Conservation (phyloP, 2,113 vertebrate species). For the Perca schrenkii region DNA sequence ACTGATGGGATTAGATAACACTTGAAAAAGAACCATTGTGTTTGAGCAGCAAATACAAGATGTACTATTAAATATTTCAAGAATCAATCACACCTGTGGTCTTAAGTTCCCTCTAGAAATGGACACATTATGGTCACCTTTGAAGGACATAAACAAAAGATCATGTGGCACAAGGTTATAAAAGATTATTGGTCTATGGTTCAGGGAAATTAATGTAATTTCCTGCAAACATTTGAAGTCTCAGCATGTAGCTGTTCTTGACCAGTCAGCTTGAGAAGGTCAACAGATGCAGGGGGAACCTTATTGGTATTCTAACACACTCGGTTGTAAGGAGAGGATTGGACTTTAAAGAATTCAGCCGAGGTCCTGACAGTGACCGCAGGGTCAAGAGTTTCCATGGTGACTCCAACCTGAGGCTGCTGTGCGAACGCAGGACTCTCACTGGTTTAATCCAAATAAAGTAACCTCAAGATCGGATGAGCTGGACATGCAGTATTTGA, state of each 20-base stretch:
- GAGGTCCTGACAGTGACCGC: constrained; percentile 49
- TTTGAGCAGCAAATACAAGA: constrained; percentile 7
- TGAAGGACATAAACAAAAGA: constrained; percentile 1
- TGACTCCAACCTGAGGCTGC: neutral
- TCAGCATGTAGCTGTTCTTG: constrained; percentile 34
- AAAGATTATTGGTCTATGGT: constrained; percentile 31
- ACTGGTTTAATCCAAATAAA: constrained; percentile 1
- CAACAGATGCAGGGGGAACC: constrained; percentile 39
- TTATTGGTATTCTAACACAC: constrained; percentile 57
- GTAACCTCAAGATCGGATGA: neutral
- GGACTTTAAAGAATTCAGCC: constrained; percentile 59
- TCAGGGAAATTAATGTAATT: constrained; percentile 42
- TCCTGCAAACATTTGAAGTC: constrained; percentile 38
- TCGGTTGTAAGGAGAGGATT: constrained; percentile 37
- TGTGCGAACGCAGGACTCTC: neutral
- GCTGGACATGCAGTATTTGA: neutral
- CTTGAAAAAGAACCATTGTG: neutral
- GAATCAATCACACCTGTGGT: neutral
- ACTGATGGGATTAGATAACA: neutral
- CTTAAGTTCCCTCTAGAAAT: neutral
- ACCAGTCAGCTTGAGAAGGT: constrained; percentile 49
- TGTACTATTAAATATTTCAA: neutral
- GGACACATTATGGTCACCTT: neutral
- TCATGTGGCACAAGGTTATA: neutral
- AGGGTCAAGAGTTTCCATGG: constrained; percentile 37